Evolutionary conservation across 2,113 vertebrate species (phyloP).

Genomic region (Oncorhynchus clarkii): DNA sequence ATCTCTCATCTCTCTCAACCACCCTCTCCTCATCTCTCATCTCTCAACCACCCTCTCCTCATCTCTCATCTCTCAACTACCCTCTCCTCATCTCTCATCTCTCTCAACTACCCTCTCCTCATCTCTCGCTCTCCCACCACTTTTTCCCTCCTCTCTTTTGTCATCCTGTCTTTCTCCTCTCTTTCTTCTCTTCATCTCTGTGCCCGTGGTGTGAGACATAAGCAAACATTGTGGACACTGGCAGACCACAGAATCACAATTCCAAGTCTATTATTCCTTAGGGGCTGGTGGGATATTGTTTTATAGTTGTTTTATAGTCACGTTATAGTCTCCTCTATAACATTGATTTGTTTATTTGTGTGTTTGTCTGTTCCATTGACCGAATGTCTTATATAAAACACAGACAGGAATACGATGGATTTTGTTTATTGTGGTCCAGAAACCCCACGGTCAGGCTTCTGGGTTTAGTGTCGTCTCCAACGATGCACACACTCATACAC

Average conservation of each 20-base stretch:
- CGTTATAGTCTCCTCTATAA: conserved; percentile 34
- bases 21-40: no score
- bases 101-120: no score
- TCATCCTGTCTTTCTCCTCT: background rate
- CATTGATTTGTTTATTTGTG: conserved; percentile 62
- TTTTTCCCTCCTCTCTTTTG: background rate
- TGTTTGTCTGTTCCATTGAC: conserved; percentile 58
- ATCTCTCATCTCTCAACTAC: no score
- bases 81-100: no score
- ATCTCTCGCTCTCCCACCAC: conserved; percentile 33
- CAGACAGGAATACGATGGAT: conserved; percentile 36
- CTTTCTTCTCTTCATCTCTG: conserved; percentile 10
- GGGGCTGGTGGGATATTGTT: conserved; percentile 26
- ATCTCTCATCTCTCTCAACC: no score
- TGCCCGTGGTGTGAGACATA: conserved; percentile 53
- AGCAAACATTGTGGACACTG: conserved; percentile 72
- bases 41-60: no score
- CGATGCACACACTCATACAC: conserved; percentile 28
- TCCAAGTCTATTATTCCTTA: conserved; percentile 36
- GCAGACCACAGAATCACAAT: conserved; percentile 44
- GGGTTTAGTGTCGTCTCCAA: conserved; percentile 64
- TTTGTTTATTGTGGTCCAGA: conserved; percentile 54
- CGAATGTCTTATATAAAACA: no score
- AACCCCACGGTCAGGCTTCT: conserved; percentile 59
- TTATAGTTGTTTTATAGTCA: background rate